These are phyloP conservation scores for Antheraea assamensis DNA, from an alignment of 2,888 invertebrate species.

Conservation along the genomic window DNA sequence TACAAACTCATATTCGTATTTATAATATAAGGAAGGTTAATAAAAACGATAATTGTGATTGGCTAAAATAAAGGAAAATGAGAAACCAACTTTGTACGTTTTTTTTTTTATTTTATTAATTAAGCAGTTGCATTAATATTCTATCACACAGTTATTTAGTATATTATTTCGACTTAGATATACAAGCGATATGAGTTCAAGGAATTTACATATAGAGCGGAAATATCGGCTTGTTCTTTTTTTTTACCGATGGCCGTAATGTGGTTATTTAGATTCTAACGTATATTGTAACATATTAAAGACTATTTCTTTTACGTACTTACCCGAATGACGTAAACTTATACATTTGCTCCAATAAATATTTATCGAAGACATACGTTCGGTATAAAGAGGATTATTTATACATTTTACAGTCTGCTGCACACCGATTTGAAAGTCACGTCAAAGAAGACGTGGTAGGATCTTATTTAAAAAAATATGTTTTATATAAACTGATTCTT, in stretches of 20 bases:
- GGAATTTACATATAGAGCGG: neutral
- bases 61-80: no score
- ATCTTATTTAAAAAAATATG: neutral
- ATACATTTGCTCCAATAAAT: neutral
- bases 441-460: neutral
- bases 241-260: neutral
- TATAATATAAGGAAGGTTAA: no score
- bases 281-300: slow-evolving; percentile 4
- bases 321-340: slow-evolving; percentile 1
- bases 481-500: no score
- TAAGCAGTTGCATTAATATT: no score
- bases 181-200: neutral
- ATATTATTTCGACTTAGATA: no score
- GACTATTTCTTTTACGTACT: neutral
- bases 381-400: slow-evolving; percentile 9
- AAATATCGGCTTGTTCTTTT: neutral
- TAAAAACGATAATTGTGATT: no score
- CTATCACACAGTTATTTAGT: no score
- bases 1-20: no score
- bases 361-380: slow-evolving; percentile 7
- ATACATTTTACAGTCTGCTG: slow-evolving; percentile 9
- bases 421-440: neutral
- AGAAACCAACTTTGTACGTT: no score
- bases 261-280: slow-evolving; percentile 13
- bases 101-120: no score